Percentiles rank a stretch among this genome's conserved stretches.
These are phyloP conservation scores for Philotrypesis tridentata DNA, from an alignment of 1,140 invertebrate genomes.

Conservation along the genomic window DNA sequence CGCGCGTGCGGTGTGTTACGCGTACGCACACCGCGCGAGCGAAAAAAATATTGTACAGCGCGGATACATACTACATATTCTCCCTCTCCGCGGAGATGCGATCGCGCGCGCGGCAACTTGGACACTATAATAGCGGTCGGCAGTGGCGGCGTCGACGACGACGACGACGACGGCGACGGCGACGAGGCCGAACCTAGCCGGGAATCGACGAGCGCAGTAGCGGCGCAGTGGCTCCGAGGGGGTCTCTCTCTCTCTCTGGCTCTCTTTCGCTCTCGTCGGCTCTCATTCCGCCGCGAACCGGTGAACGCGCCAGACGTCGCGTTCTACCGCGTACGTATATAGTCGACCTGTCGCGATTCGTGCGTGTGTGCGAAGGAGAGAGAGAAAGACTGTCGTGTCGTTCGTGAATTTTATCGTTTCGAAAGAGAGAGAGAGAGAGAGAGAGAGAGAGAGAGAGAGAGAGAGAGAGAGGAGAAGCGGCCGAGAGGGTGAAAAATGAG, in stretches of 20 bases:
- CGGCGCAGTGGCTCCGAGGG: conserved; percentile 16
- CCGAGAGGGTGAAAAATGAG: neutral
- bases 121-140: too few relatives aligned
- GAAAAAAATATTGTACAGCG: neutral
- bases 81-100: too few relatives aligned
- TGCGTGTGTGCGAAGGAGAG: too few relatives aligned
- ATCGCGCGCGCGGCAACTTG: conserved; percentile 1
- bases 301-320: conserved; percentile 58
- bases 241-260: conserved; percentile 38
- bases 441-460: too few relatives aligned
- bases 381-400: neutral
- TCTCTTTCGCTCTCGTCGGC: too few relatives aligned
- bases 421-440: too few relatives aligned
- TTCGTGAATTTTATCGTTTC: neutral
- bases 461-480: too few relatives aligned
- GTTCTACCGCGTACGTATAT: neutral
- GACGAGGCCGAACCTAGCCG: conserved; percentile 42
- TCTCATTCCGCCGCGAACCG: conserved; percentile 66
- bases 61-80: too few relatives aligned
- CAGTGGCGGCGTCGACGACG: too few relatives aligned
- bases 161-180: neutral
- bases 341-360: too few relatives aligned
- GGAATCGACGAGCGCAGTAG: conserved; percentile 50
- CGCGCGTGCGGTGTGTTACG: neutral
- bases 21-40: neutral